Percentiles rank a stretch among this genome's conserved stretches.
These are phyloP conservation scores for Amiota mariae DNA, from an alignment of 2,888 invertebrate species.

Conservation along the genomic window DNA sequence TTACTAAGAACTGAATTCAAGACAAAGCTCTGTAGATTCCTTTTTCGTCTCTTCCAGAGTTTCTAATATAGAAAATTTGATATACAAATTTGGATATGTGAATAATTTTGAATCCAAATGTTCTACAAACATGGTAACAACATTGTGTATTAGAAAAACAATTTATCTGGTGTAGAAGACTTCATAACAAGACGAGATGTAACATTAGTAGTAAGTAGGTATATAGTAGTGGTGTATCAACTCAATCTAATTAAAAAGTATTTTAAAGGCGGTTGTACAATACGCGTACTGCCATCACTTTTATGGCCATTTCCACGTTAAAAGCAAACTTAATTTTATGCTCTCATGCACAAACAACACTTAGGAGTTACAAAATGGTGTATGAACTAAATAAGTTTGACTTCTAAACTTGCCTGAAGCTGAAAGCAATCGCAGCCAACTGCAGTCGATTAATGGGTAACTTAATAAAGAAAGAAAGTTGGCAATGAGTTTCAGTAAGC, in stretches of 20 bases:
- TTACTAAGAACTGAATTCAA: too few relatives aligned
- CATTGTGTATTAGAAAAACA: too few relatives aligned
- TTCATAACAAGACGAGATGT: too few relatives aligned
- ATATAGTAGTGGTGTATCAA: not conserved
- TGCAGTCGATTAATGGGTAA: conserved; percentile 17
- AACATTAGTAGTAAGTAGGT: too few relatives aligned
- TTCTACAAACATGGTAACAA: too few relatives aligned
- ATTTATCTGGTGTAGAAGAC: too few relatives aligned
- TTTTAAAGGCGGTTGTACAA: not conserved
- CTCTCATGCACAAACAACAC: conserved; percentile 4
- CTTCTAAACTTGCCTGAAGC: not conserved
- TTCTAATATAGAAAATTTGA: too few relatives aligned
- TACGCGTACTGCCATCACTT: not conserved
- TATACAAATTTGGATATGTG: too few relatives aligned
- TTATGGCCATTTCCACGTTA: not conserved
- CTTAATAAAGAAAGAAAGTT: conserved; percentile 12
- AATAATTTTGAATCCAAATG: too few relatives aligned
- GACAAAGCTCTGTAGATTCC: too few relatives aligned
- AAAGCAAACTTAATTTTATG: conserved; percentile 13
- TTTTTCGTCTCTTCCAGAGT: too few relatives aligned
- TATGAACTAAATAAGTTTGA: not conserved
- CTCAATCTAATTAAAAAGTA: not conserved
- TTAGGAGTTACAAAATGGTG: not conserved
- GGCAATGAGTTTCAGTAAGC: conserved; percentile 2
- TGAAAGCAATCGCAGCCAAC: not conserved